Conservation (phyloP, 2,113 vertebrate species). For the Suncus etruscus region DNA sequence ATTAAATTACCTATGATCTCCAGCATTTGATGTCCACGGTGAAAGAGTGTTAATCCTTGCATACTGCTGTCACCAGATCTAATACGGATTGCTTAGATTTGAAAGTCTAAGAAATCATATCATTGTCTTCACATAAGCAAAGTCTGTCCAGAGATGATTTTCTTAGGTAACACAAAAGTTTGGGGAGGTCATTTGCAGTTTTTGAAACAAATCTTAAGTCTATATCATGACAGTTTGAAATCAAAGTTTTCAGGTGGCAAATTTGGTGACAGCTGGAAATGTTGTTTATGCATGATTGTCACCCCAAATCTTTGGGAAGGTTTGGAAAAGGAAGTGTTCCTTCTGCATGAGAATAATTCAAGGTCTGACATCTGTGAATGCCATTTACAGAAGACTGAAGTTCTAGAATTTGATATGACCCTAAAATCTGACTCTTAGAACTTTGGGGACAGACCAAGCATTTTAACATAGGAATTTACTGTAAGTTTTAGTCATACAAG, state of each 20-base stretch:
- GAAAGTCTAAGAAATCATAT: neutral
- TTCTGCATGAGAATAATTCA: neutral
- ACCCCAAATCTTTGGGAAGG: neutral
- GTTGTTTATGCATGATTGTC: neutral
- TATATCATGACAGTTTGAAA: slow-evolving; percentile 33
- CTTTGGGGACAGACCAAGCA: neutral
- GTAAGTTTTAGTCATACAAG: neutral
- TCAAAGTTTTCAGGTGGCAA: neutral
- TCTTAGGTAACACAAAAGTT: slow-evolving; percentile 3
- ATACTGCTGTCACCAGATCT: neutral
- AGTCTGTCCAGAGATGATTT: slow-evolving; percentile 6
- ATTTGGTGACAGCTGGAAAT: neutral
- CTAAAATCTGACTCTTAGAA: neutral
- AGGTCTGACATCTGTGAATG: neutral
- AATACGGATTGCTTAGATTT: neutral
- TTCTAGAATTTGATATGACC: slow-evolving; percentile 22
- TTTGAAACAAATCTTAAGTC: slow-evolving; percentile 36
- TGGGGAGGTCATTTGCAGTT: neutral
- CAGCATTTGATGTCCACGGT: neutral
- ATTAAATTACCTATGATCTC: neutral
- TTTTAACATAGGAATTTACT: slow-evolving; percentile 19
- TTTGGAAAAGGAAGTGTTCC: neutral
- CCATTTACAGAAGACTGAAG: neutral
- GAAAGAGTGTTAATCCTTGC: slow-evolving; percentile 35
- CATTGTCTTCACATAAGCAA: neutral